phyloP scores from a whole-genome alignment of 2,888 invertebrate genomes.

The Tipula unca region DNA sequence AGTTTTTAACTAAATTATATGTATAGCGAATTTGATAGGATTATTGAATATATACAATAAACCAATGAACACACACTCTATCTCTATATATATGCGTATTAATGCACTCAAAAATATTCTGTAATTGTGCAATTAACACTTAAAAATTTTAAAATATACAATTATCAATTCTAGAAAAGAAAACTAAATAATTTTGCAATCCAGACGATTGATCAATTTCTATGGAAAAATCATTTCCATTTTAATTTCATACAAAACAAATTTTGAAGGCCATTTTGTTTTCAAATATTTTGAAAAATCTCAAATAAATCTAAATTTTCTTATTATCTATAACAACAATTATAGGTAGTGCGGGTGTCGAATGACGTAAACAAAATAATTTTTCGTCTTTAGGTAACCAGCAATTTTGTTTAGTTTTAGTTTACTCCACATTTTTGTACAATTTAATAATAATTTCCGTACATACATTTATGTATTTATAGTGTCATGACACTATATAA shows the following conservation, averaged over 20 bases:
- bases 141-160: not conserved
- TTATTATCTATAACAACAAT: too few species aligned
- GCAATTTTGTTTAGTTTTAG: too few species aligned
- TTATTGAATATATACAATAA: not conserved
- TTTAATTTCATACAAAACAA: not conserved
- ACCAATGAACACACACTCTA: not conserved
- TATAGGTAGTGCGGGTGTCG: too few species aligned
- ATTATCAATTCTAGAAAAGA: not conserved
- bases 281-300: too few species aligned
- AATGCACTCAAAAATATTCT: not conserved
- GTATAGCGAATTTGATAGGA: too few species aligned
- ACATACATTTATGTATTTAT: not conserved
- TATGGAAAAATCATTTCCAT: not conserved
- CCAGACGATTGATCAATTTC: not conserved
- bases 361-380: too few species aligned
- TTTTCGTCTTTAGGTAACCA: too few species aligned
- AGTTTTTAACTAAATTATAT: too few species aligned
- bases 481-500: not conserved
- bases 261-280: not conserved
- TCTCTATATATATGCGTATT: too few species aligned
- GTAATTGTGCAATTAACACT: not conserved
- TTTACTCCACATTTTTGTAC: too few species aligned
- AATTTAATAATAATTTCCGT: too few species aligned
- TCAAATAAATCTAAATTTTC: too few species aligned
- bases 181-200: not conserved